phyloP scores from a whole-genome alignment of 2,888 invertebrate genomes.

The Acleris literana region DNA sequence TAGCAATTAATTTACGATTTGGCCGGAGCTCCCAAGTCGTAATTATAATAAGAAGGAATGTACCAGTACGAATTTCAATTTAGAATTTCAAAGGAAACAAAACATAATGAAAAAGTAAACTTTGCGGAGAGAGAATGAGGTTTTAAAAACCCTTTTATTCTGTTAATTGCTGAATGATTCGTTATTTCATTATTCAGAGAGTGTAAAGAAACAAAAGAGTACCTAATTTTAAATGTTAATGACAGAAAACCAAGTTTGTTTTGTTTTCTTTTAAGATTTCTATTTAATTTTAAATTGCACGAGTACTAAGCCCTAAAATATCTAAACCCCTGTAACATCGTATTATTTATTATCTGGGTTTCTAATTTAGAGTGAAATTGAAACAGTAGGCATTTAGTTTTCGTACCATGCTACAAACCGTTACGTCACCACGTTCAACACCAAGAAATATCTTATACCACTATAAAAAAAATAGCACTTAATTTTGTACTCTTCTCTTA shows the following conservation, averaged over 20 bases:
- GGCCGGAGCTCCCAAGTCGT: conserved; percentile 4
- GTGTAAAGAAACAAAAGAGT: conserved; percentile 4
- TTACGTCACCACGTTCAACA: too few species aligned
- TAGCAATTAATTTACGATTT: conserved; percentile 4
- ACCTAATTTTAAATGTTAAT: conserved; percentile 15
- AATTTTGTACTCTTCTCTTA: too few species aligned
- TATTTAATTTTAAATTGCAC: not conserved
- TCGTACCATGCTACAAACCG: too few species aligned
- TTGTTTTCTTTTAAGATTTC: not conserved
- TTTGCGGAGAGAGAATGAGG: conserved; percentile 21
- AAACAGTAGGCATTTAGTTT: too few species aligned
- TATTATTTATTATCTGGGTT: too few species aligned
- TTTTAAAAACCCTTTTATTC: conserved; percentile 23
- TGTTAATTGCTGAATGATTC: conserved; percentile 24
- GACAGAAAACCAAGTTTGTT: not conserved
- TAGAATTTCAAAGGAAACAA: conserved; percentile 20
- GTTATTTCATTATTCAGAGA: conserved; percentile 15
- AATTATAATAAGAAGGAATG: conserved; percentile 10
- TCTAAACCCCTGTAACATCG: too few species aligned
- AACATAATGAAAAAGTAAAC: conserved; percentile 23
- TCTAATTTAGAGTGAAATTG: too few species aligned
- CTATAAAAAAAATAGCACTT: too few species aligned
- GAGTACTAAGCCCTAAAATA: too few species aligned
- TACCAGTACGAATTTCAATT: conserved; percentile 19
- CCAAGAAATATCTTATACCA: too few species aligned